phyloP scores from a whole-genome alignment of 1,140 invertebrate genomes.

The Zophobas morio region DNA sequence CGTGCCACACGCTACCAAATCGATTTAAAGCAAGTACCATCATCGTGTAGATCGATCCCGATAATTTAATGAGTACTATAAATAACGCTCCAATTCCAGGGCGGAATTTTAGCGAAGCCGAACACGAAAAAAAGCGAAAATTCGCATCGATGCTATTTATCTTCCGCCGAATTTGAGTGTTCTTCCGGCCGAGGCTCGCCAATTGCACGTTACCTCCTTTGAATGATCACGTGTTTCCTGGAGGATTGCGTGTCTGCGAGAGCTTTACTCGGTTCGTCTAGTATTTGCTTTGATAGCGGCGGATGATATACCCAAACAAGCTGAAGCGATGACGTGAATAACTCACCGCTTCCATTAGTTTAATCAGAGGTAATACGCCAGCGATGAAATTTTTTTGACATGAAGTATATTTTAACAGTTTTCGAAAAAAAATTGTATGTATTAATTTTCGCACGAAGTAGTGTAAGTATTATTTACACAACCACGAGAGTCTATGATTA shows the following conservation, averaged over 20 bases:
- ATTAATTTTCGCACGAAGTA: too few species aligned
- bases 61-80: slow-evolving; percentile 45
- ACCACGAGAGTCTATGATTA: too few species aligned
- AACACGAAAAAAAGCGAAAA: background rate
- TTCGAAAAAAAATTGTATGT: background rate
- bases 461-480: too few species aligned
- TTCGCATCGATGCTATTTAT: slow-evolving; percentile 36
- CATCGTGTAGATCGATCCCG: slow-evolving; percentile 45
- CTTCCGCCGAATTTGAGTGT: slow-evolving; percentile 14
- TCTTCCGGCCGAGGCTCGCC: slow-evolving; percentile 10
- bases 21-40: slow-evolving; percentile 39
- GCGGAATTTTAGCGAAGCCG: background rate
- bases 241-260: slow-evolving; percentile 9
- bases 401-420: too few species aligned
- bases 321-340: slow-evolving; percentile 4
- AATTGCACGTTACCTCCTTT: slow-evolving; percentile 15
- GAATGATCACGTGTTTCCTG: slow-evolving; percentile 38
- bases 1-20: slow-evolving; percentile 42
- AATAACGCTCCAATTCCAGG: slow-evolving; percentile 29
- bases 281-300: slow-evolving; percentile 22
- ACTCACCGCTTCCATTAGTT: background rate
- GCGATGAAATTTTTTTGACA: too few species aligned
- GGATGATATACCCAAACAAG: slow-evolving; percentile 8
- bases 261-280: slow-evolving; percentile 20
- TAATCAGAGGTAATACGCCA: background rate